phyloP scores from a whole-genome alignment of 2,113 vertebrate species.

The Scophthalmus maximus region DNA sequence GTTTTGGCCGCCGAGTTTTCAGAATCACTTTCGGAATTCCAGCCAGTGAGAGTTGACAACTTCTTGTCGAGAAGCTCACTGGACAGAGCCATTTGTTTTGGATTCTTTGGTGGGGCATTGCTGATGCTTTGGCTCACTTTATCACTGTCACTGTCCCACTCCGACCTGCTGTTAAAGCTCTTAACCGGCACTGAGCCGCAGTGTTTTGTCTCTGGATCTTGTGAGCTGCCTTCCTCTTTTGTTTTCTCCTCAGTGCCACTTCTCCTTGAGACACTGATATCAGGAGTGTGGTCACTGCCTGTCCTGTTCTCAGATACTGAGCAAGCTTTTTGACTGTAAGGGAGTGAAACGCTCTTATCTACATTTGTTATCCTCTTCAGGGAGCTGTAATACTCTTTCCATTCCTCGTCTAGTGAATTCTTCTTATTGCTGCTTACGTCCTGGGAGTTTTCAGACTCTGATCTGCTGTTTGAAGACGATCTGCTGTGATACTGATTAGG shows the following conservation, averaged over 20 bases:
- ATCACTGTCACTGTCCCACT: conserved; percentile 80
- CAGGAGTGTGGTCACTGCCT: conserved; percentile 57
- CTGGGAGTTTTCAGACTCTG: conserved; percentile 84
- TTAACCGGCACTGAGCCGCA: conserved; percentile 49
- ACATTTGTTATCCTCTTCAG: conserved; percentile 80
- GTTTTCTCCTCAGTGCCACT: conserved; percentile 36
- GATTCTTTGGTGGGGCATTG: conserved; percentile 25
- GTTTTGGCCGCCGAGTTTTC: conserved; percentile 76
- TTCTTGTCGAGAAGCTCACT: conserved; percentile 70
- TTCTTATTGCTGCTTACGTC: conserved; percentile 73
- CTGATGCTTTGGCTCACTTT: conserved; percentile 72
- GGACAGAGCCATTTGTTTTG: conserved; percentile 65
- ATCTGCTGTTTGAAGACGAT: conserved; percentile 85
- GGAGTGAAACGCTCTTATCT: conserved; percentile 62
- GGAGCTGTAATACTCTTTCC: conserved; percentile 71
- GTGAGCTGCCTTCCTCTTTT: conserved; percentile 28
- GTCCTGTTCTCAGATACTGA: conserved; percentile 56
- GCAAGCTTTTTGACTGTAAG: conserved; percentile 36
- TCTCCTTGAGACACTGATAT: conserved; percentile 53
- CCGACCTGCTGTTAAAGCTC: conserved; percentile 74
- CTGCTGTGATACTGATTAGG: conserved; percentile 78
- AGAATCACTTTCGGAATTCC: conserved; percentile 90
- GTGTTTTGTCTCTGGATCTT: conserved; percentile 71
- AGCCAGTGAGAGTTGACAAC: conserved; percentile 81
- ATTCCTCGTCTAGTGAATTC: conserved; percentile 75